phyloP scores from a whole-genome alignment of 2,797 vertebrate genomes.

The Remorina albescens region DNA sequence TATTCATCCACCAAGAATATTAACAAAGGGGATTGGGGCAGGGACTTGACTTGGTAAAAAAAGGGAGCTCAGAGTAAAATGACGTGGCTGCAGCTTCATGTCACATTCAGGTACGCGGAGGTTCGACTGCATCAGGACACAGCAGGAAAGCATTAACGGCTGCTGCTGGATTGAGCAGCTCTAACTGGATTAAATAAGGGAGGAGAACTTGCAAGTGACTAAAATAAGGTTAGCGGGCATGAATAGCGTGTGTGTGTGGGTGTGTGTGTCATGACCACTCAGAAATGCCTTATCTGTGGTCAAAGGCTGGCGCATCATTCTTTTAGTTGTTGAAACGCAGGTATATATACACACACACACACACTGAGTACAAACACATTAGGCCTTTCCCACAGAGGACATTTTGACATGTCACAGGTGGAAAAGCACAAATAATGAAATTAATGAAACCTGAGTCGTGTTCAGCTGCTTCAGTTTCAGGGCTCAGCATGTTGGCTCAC shows the following conservation, averaged over 20 bases:
- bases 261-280: too few relatives aligned
- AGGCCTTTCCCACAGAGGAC: conserved; percentile 15
- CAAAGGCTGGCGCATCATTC: not conserved
- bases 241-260: conserved; percentile 2
- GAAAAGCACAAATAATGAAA: conserved; percentile 16
- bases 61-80: not conserved
- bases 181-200: conserved; percentile 64
- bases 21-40: not conserved
- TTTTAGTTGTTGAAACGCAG: not conserved
- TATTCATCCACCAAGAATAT: not conserved
- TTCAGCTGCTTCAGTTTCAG: conserved; percentile 20
- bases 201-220: conserved; percentile 55
- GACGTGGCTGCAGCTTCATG: not conserved
- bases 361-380: conserved; percentile 1
- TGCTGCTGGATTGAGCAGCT: conserved; percentile 55
- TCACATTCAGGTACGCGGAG: conserved; percentile 15
- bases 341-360: conserved; percentile 1
- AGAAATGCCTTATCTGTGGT: not conserved
- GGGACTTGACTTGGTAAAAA: not conserved
- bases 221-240: conserved; percentile 65
- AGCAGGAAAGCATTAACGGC: conserved; percentile 60
- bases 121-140: conserved; percentile 34
- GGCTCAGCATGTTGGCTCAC: not conserved
- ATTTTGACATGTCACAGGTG: conserved; percentile 16
- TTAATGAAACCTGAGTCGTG: conserved; percentile 3